Evolutionary conservation across 2,113 vertebrate species (phyloP), one percentile per base, ranked within the genome.

Genomic region (Danionella cerebrum): DNA sequence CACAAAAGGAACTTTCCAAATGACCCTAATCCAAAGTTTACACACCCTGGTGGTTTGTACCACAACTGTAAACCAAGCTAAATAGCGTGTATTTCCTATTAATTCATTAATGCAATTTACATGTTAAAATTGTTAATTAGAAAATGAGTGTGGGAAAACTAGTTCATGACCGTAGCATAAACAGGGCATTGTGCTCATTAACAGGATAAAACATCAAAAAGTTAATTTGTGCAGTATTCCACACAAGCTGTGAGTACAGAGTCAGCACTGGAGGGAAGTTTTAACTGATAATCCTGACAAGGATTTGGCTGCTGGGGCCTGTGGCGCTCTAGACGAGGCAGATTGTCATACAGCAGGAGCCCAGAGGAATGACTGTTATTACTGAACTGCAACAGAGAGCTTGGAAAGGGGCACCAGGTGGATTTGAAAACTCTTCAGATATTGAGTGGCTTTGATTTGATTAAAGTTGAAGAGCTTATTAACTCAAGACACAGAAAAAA

Each of bases 101-200:
- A n/a, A n/a, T n/a, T n/a, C n/a, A n/a, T n/a, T n/a, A n/a, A n/a
- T n/a, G n/a, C n/a, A n/a, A n/a, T 71, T 74, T 68, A 52, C 65
- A 67, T 66, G 65, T 25, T 73, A 50, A 48, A 68, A 38, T 36
- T 54, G 69, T 67, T 29, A 14, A 36, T 63, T 65, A 62, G 66
- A 21, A 45, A 67, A 53, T 39, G 55, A 42, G n/a, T n/a, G n/a
- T n/a, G 51, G 51, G 39, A 68, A 57, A 29, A 9, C 22, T 13
- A 4, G 35, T 35, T 11, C 6, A 21, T 10, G 42, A 18, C 4
- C 8, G 12, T 27, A 65, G 65, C 42, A 31, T 60, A 13, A 45
- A 65, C 53, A 68, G 39, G 33, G 13, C 45, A 39, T 27, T 67
- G 64, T 29, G 50, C 31, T 65, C 44, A 72, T 59, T 58, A 69